These are phyloP conservation scores for Gymnorhina tibicen DNA, from an alignment of 2,113 vertebrate species.

Conservation along the genomic window DNA sequence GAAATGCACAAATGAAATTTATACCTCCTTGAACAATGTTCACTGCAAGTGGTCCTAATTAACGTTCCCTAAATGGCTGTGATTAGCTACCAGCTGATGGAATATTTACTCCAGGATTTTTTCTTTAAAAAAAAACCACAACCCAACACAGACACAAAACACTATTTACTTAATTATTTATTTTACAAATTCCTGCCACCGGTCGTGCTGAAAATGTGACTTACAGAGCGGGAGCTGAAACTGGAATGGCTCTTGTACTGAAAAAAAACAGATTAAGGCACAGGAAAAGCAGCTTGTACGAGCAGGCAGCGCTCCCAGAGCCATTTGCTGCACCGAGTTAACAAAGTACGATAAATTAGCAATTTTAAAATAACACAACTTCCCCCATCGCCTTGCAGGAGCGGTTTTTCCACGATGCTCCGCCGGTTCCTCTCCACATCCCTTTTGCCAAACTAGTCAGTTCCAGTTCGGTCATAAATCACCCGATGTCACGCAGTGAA, in stretches of 20 bases:
- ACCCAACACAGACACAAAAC: background rate
- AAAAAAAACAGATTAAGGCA: background rate
- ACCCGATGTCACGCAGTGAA: accelerated
- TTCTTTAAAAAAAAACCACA: background rate
- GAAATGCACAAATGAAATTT: background rate
- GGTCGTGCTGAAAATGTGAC: background rate
- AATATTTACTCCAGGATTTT: background rate
- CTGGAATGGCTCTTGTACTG: background rate
- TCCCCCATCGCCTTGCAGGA: accelerated
- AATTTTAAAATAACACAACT: background rate
- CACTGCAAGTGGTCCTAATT: background rate
- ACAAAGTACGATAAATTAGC: background rate
- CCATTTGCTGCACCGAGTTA: background rate
- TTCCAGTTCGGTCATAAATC: background rate
- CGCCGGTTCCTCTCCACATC: background rate
- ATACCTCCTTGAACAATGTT: background rate
- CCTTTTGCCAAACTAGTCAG: background rate
- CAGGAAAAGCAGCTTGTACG: background rate
- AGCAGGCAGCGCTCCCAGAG: background rate
- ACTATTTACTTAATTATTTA: background rate
- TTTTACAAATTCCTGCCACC: background rate
- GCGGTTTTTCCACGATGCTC: background rate
- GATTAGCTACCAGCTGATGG: background rate
- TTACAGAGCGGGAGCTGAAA: background rate
- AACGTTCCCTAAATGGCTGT: background rate